These are phyloP conservation scores for Limnephilus auricula DNA, from an alignment of 2,888 invertebrate species.

Conservation along the genomic window DNA sequence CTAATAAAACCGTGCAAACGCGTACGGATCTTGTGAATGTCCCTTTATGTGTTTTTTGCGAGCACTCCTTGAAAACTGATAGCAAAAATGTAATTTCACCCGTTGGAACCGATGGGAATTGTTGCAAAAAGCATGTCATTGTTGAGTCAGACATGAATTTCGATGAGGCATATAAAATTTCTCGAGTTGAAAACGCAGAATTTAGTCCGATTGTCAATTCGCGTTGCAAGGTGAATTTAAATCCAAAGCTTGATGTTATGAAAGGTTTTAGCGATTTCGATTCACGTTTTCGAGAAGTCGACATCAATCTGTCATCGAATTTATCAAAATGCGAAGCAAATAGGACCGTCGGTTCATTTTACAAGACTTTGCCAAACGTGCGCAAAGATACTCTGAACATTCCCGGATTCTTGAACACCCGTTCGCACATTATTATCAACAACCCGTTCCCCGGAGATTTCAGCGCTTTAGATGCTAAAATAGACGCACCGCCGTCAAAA, in stretches of 20 bases:
- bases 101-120: background rate
- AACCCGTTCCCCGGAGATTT: slow-evolving; percentile 25
- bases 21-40: background rate
- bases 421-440: slow-evolving; percentile 23
- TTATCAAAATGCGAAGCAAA: background rate
- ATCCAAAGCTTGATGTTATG: background rate
- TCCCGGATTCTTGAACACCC: slow-evolving; percentile 27
- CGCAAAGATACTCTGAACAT: slow-evolving; percentile 6
- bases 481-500: background rate
- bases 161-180: no score
- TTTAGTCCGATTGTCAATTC: background rate
- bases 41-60: background rate
- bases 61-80: background rate
- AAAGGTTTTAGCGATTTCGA: background rate
- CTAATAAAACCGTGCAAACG: background rate
- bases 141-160: background rate
- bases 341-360: background rate
- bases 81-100: background rate
- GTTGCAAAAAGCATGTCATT: background rate
- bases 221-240: background rate
- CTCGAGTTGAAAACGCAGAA: background rate
- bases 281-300: background rate
- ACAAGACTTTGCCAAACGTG: slow-evolving; percentile 6
- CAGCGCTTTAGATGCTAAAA: background rate
- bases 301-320: background rate